Conservation (phyloP, 1,140 invertebrate genomes). For the Aricia agestis region DNA sequence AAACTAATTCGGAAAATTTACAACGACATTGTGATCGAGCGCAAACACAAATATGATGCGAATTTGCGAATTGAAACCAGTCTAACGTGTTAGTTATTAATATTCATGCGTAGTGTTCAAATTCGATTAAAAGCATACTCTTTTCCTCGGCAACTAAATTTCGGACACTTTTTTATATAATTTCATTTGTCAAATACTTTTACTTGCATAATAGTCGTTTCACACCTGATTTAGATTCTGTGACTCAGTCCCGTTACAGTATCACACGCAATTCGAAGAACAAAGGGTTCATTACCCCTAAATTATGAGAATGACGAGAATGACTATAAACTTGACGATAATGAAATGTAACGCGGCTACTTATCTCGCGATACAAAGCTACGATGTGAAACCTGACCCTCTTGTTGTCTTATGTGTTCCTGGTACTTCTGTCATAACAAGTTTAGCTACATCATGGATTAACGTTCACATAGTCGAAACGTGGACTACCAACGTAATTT, state of each 20-base stretch:
- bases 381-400: background rate
- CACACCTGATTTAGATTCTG: background rate
- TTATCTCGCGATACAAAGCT: constrained; percentile 22
- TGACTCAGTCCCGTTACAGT: constrained; percentile 31
- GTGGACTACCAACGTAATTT: background rate
- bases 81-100: background rate
- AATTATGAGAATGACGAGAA: constrained; percentile 30
- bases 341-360: constrained; percentile 31
- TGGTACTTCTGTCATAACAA: constrained; percentile 2
- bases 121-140: background rate
- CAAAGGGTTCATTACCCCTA: constrained; percentile 37
- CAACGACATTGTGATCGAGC: background rate
- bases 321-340: constrained; percentile 27
- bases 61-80: background rate
- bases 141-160: background rate
- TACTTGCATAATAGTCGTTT: background rate
- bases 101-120: no score
- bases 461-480: background rate
- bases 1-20: background rate
- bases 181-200: background rate
- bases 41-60: background rate
- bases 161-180: background rate
- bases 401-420: constrained; percentile 10
- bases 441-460: constrained; percentile 5
- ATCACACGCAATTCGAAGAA: constrained; percentile 38